Evolutionary conservation across 2,113 vertebrate genomes (phyloP), one percentile per base, ranked within the genome.

Genomic region (Ia io): DNA sequence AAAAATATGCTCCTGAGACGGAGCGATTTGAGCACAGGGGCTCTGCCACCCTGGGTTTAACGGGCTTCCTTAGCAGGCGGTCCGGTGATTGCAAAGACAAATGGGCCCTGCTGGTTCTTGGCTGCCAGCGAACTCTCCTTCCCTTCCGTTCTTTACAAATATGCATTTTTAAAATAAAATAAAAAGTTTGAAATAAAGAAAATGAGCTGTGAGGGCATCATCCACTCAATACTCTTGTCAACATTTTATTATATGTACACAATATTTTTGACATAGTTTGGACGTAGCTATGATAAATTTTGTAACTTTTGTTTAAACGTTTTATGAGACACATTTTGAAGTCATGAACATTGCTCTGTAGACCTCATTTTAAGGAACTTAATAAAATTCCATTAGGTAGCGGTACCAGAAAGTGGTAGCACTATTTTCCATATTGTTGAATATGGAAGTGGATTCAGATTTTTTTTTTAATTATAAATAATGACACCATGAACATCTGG

Each of bases 1-100:
- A 97, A 95, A 97, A 97, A 97, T 96, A 96, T 90, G 96, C 95
- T 97, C 96, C 80, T 71, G 97, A 97, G 96, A 93, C 70, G 18
- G 77, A 87, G 65, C 5, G 80, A 92, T 93, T 93, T 88, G 76
- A 76, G 94, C 93, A 85, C 90, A 40, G 84, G 80, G 93, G 86
- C 93, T 74, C 95, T 84, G 93, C 88, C 76, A 84, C 96, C 91
- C 96, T 67, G 5, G 42, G 84, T 93, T 96, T 95, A 96, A 96
- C 85, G 30, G 89, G 94, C 90, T 96, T 97, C 95, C 95, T 92
- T 85, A 97, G 84, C 88, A 96, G 95, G 95, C 32, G 49, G 78
- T 92, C 85, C 76, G 80, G 61, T 83, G 96, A 97, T 23, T 74
- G 90, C 76, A n/a, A 97, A 97, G 94, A 97, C 32, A 93, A 98